Evolutionary conservation across 1,140 invertebrate genomes (phyloP).

Genomic region (Hyphantria cunea): DNA sequence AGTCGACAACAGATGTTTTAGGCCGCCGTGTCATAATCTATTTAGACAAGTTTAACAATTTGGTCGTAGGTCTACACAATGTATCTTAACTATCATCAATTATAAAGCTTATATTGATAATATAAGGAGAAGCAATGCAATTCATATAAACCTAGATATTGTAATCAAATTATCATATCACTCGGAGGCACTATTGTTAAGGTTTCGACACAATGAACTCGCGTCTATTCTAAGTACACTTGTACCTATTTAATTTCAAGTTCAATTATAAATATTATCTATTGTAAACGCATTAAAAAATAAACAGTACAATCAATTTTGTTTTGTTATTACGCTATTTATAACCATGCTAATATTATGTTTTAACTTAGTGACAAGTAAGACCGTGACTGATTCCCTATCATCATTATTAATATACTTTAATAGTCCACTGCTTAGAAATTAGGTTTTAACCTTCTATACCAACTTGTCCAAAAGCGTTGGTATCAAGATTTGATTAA

Average conservation of each 20-base stretch:
- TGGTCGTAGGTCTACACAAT: too few relatives aligned
- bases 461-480: too few relatives aligned
- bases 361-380: too few relatives aligned
- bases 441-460: too few relatives aligned
- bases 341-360: too few relatives aligned
- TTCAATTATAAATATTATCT: slow-evolving; percentile 45
- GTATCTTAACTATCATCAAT: neutral
- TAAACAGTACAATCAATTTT: slow-evolving; percentile 51
- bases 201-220: slow-evolving; percentile 51
- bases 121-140: slow-evolving; percentile 50
- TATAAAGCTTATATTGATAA: slow-evolving; percentile 24
- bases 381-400: too few relatives aligned
- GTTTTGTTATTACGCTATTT: neutral
- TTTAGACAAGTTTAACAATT: too few relatives aligned
- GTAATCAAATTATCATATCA: slow-evolving; percentile 54
- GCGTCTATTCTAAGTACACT: slow-evolving; percentile 54
- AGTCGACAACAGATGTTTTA: too few relatives aligned
- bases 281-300: slow-evolving; percentile 62
- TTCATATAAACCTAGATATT: slow-evolving; percentile 54
- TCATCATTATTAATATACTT: too few relatives aligned
- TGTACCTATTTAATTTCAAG: slow-evolving; percentile 53
- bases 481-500: too few relatives aligned
- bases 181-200: slow-evolving; percentile 65
- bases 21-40: too few relatives aligned
- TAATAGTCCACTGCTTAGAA: too few relatives aligned